These are phyloP conservation scores for Nicator chloris DNA, from an alignment of 2,113 vertebrate species.

Conservation along the genomic window DNA sequence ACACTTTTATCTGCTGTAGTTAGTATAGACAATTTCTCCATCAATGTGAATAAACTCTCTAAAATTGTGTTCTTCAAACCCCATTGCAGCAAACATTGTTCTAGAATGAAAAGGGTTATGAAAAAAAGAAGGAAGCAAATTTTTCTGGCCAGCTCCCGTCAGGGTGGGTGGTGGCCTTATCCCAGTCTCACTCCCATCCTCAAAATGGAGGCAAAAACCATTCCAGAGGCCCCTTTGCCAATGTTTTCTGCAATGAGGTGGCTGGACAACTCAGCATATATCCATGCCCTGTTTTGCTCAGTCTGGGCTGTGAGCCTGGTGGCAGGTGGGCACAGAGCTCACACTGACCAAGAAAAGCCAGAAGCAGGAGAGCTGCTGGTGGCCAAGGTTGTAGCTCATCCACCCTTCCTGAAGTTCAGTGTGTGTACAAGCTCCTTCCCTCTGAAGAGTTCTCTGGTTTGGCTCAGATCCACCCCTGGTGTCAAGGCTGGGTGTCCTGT, in stretches of 20 bases:
- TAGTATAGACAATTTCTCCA: background rate
- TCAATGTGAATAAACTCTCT: background rate
- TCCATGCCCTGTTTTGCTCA: rapidly evolving
- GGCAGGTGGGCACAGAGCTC: background rate
- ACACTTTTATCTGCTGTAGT: background rate
- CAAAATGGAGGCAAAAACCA: background rate
- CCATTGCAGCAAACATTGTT: background rate
- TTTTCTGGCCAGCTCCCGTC: background rate
- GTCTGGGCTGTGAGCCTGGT: background rate
- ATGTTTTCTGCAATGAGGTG: rapidly evolving
- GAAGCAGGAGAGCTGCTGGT: background rate
- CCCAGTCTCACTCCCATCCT: background rate
- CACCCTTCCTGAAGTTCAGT: background rate
- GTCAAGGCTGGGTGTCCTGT: background rate
- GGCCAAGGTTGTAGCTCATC: background rate
- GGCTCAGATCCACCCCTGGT: background rate
- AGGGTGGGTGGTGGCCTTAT: background rate
- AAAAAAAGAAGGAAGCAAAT: too few relatives aligned
- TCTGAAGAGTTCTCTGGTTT: background rate
- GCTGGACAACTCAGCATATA: background rate
- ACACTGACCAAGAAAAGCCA: background rate
- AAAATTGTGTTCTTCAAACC: background rate
- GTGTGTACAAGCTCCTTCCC: background rate
- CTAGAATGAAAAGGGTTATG: background rate
- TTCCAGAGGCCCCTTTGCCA: background rate